These are phyloP conservation scores for Amyelois transitella DNA, from an alignment of 1,140 invertebrate species.

Conservation along the genomic window DNA sequence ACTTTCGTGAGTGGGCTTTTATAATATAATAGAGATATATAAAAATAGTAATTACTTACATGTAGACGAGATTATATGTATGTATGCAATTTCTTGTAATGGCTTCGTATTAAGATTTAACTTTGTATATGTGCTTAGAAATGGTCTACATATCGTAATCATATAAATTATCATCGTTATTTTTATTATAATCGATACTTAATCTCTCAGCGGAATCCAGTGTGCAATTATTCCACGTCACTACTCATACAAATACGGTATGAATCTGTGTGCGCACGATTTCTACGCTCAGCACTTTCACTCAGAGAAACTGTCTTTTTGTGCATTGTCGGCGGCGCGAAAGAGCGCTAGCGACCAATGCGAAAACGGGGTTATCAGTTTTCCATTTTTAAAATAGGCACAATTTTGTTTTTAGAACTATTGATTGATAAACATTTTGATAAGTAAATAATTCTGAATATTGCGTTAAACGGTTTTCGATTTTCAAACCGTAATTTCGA, in stretches of 20 bases:
- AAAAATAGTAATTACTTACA: too few relatives aligned
- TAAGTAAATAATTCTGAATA: too few relatives aligned
- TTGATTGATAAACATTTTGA: too few relatives aligned
- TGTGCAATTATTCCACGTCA: neutral
- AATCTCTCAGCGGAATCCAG: neutral
- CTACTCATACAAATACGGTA: conserved; percentile 7
- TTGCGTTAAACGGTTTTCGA: too few relatives aligned
- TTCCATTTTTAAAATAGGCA: conserved; percentile 25
- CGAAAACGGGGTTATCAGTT: conserved; percentile 27
- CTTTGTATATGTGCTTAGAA: neutral
- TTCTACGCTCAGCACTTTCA: conserved; percentile 63
- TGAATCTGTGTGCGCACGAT: conserved; percentile 38
- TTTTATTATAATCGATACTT: neutral
- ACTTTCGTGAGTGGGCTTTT: too few relatives aligned
- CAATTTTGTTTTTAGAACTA: neutral
- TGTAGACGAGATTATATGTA: too few relatives aligned
- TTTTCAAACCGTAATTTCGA: too few relatives aligned
- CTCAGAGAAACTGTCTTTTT: conserved; percentile 66
- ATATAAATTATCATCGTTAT: neutral
- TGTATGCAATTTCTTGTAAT: too few relatives aligned
- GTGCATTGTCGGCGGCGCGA: conserved; percentile 44
- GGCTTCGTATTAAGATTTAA: too few relatives aligned
- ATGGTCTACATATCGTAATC: neutral
- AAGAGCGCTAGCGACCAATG: conserved; percentile 7
- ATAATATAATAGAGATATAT: too few relatives aligned